Percentiles rank a stretch among this genome's conserved stretches.
Conservation (phyloP, 2,888 invertebrate genomes). For the Sussaba pulchella region DNA sequence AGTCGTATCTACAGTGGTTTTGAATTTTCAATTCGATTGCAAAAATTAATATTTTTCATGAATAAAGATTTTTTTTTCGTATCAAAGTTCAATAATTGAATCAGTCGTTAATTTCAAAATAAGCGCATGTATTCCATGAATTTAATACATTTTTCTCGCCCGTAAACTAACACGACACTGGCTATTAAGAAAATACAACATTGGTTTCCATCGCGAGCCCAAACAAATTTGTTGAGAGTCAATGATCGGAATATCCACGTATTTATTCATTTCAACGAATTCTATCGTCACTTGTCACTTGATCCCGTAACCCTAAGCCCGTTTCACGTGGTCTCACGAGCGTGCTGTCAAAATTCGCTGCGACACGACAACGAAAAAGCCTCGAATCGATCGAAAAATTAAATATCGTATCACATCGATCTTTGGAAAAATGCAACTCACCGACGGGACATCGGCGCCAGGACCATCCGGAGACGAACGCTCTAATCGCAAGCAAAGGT, state of each 20-base stretch:
- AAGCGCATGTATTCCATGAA: neutral
- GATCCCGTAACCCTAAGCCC: constrained; percentile 16
- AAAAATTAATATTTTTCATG: neutral
- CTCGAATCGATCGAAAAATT: constrained; percentile 9
- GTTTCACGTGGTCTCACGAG: constrained; percentile 15
- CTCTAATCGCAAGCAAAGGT: constrained; percentile 24
- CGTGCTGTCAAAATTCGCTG: constrained; percentile 46
- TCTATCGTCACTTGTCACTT: constrained; percentile 47
- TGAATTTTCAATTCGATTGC: too few relatives aligned
- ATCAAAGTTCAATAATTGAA: neutral
- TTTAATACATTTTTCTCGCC: too few relatives aligned
- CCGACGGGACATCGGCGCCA: constrained; percentile 20
- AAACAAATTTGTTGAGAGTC: neutral
- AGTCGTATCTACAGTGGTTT: too few relatives aligned
- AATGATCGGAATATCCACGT: neutral
- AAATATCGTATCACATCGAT: neutral
- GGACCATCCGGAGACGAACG: constrained; percentile 16
- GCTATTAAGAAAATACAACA: too few relatives aligned
- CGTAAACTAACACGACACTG: too few relatives aligned
- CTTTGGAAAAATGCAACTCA: constrained; percentile 55
- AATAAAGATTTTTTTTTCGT: neutral
- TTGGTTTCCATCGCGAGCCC: too few relatives aligned
- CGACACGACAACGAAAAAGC: constrained; percentile 28
- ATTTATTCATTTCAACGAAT: neutral
- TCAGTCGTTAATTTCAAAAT: neutral